Evolutionary conservation across 2,797 vertebrate species (phyloP), one percentile per base, ranked within the genome.

Genomic region (Stomatorhinus walkeri): DNA sequence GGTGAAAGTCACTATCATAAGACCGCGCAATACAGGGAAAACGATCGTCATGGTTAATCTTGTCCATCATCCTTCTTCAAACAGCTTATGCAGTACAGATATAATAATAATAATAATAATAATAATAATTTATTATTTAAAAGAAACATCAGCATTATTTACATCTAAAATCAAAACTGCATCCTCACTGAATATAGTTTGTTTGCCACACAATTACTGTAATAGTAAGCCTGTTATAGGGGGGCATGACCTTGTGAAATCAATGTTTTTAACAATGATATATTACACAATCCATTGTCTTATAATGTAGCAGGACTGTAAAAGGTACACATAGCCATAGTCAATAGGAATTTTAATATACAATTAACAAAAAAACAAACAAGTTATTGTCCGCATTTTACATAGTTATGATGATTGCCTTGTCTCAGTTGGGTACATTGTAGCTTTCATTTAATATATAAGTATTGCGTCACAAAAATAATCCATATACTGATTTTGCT

Each of bases 261-360:
- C 43, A 14, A 32, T 61, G 51, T 83, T 12, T 81, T 43, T 46
- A 83, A 19, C 84, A 64, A 90, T 87, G 83, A 90, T 87, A 81
- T 46, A 87, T 88, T 52, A 88, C 85, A 76, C 84, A 76, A 84
- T 76, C 84, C 87, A 88, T 89, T 89, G 89, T 46, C 54, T 24
- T 90, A 56, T 87, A 76, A 81, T 64, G 5, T 10, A 88, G 72
- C 87, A 52, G 88, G 72, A 91, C n/a, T 87, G 87, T 76, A 46
- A 52, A 43, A 59, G 28, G 88, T 83, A 89, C 86, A 87, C 52
- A 87, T 84, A 46, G 7, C 36, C 10, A 28, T 85, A 61, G 89
- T 90, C 81, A 88, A 89, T 91, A 76, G 59, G 87, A 88, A 90
- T 61, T 89, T 89, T 86, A 90, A 79, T 46, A 90, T 16, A 56